Evolutionary conservation across 1,140 invertebrate genomes (phyloP).

Genomic region (Rhopalosiphum padi): DNA sequence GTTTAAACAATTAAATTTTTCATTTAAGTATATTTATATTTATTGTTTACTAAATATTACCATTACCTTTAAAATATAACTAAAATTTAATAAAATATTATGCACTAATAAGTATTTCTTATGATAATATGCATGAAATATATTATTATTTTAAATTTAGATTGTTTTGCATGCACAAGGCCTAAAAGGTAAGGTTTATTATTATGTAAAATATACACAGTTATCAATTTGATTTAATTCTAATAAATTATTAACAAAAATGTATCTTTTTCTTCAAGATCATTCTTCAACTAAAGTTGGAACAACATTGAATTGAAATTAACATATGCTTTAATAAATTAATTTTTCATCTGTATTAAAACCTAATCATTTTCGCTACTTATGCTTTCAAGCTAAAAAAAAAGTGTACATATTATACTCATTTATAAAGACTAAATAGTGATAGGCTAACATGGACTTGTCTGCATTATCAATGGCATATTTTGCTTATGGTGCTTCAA

Average conservation of each 20-base stretch:
- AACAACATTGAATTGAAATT: not conserved
- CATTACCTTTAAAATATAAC: not conserved
- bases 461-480: not conserved
- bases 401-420: not conserved
- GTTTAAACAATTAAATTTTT: not conserved
- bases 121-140: not conserved
- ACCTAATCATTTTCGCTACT: not conserved
- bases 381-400: not conserved
- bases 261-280: not conserved
- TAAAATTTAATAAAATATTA: not conserved
- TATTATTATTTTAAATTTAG: not conserved
- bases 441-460: not conserved
- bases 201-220: not conserved
- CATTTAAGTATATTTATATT: not conserved
- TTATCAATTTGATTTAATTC: not conserved
- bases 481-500: slow-evolving; percentile 21
- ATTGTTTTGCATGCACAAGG: not conserved
- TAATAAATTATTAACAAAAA: not conserved
- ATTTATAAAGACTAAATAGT: not conserved
- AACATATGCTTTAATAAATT: not conserved
- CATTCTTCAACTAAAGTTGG: not conserved
- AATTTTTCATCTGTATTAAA: not conserved
- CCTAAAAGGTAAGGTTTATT: slow-evolving; percentile 11
- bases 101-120: not conserved
- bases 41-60: not conserved